These are phyloP conservation scores for Platynereis dumerilii DNA, from an alignment of 2,888 invertebrate genomes.

Conservation along the genomic window DNA sequence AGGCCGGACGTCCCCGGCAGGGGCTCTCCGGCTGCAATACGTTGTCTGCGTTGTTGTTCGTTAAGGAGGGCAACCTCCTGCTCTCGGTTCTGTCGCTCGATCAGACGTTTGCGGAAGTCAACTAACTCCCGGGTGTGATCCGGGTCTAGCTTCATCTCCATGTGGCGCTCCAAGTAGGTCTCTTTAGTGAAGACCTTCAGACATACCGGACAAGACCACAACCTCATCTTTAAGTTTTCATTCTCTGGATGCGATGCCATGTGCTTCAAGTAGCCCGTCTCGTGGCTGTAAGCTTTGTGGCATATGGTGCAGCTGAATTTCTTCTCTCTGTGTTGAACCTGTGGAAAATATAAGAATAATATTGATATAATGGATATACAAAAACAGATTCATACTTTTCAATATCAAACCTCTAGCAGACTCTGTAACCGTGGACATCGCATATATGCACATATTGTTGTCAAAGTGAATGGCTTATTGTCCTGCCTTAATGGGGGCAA, in stretches of 20 bases:
- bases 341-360: not conserved
- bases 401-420: no score
- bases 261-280: conserved; percentile 38
- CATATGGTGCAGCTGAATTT: conserved; percentile 35
- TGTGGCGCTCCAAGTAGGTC: conserved; percentile 36
- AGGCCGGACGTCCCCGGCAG: not conserved
- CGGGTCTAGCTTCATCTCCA: conserved; percentile 38
- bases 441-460: no score
- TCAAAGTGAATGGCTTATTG: no score
- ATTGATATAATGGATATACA: not conserved
- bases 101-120: conserved; percentile 18
- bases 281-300: conserved; percentile 36
- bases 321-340: conserved; percentile 28
- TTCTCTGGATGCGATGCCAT: conserved; percentile 35
- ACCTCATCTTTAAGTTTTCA: conserved; percentile 9
- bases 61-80: not conserved
- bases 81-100: not conserved
- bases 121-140: conserved; percentile 28
- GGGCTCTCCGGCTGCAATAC: not conserved
- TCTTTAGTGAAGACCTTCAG: conserved; percentile 39
- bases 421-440: no score
- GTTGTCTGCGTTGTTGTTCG: no score
- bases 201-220: conserved; percentile 33
- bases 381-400: not conserved
- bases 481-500: no score